Evolutionary conservation across 2,113 vertebrate genomes (phyloP).

Genomic region (Pterocles gutturalis): DNA sequence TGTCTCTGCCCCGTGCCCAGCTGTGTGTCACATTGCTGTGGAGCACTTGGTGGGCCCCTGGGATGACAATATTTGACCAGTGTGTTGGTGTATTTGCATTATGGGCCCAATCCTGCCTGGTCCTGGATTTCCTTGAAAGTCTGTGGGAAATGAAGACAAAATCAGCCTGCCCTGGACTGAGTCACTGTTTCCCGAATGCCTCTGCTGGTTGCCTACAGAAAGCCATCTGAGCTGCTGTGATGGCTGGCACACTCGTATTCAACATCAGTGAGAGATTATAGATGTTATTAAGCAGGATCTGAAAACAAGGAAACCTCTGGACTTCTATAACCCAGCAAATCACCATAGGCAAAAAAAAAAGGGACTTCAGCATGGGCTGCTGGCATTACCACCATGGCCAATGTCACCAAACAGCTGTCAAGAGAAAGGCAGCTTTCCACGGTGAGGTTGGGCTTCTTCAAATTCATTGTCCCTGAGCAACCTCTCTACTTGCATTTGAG

Average conservation of each 20-base stretch:
- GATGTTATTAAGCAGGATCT: background rate
- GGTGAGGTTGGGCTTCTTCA: background rate
- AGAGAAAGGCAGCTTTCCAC: background rate
- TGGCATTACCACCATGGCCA: background rate
- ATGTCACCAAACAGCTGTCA: rapidly evolving
- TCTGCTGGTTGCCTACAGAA: background rate
- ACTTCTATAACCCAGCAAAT: background rate
- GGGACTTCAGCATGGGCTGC: too few species aligned
- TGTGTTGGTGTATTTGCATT: background rate
- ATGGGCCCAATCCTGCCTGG: background rate
- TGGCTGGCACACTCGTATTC: rapidly evolving
- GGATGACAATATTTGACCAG: background rate
- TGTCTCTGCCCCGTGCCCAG: background rate
- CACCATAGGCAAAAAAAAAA: background rate
- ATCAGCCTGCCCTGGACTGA: background rate
- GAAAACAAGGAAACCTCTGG: background rate
- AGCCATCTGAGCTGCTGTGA: background rate
- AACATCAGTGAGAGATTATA: background rate
- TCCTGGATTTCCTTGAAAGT: background rate
- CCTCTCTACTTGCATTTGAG: background rate
- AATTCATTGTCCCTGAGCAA: background rate
- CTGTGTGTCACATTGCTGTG: background rate
- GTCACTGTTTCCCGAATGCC: background rate
- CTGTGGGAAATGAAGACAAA: background rate
- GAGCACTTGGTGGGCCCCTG: background rate